Conservation (phyloP, 2,888 invertebrate species). For the Tetheella fluctuosa region DNA sequence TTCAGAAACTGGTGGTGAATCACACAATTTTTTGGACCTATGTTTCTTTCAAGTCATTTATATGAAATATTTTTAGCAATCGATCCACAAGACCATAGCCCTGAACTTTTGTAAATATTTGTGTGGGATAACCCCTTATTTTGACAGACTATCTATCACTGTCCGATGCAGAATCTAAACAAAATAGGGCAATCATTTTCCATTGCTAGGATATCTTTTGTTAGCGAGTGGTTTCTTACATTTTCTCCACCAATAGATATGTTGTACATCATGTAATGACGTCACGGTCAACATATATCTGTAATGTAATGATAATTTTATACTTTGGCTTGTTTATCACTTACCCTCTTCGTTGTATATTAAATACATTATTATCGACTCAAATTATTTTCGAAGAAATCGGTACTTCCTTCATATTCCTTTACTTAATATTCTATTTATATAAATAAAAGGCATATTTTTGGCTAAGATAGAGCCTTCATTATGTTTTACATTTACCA, state of each 20-base stretch:
- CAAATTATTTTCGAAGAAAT: background rate
- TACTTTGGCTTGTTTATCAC: background rate
- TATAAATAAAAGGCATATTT: background rate
- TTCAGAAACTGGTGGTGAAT: no score
- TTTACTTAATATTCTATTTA: background rate
- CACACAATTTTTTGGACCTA: no score
- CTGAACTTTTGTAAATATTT: constrained; percentile 61
- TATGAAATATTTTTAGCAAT: constrained; percentile 37
- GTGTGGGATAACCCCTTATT: constrained; percentile 57
- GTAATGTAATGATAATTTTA: background rate
- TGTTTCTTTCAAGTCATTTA: no score
- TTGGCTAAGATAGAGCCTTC: no score
- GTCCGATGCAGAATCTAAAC: constrained; percentile 56
- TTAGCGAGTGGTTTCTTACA: background rate
- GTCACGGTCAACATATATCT: background rate
- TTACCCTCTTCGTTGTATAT: no score
- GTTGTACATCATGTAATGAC: background rate
- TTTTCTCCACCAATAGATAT: background rate
- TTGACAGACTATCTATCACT: constrained; percentile 61
- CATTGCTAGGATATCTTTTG: constrained; percentile 33
- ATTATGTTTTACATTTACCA: no score
- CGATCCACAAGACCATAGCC: constrained; percentile 34
- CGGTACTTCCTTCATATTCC: background rate
- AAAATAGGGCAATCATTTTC: constrained; percentile 50
- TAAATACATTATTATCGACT: no score